Percentiles rank a stretch among this genome's conserved stretches.
These are phyloP conservation scores for Dipodomys stephensi DNA, from an alignment of 2,113 vertebrate species.

Conservation along the genomic window DNA sequence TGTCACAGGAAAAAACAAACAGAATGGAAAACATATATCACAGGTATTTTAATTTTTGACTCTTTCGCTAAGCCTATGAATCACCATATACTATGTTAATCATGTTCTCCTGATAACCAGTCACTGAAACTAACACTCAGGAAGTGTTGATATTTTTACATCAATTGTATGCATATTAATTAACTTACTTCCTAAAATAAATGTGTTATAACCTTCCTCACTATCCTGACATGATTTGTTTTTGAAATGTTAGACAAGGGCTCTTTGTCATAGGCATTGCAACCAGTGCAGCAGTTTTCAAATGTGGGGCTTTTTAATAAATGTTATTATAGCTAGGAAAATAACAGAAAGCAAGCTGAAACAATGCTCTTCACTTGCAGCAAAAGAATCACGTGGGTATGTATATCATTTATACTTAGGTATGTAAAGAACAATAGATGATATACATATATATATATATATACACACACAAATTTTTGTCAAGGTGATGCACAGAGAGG, in stretches of 20 bases:
- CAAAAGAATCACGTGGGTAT: too few relatives aligned
- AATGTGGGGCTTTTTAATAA: neutral
- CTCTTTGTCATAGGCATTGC: neutral
- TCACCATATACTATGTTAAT: neutral
- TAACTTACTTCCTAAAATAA: neutral
- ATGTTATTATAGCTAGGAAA: too few relatives aligned
- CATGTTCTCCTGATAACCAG: neutral
- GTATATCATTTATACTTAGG: too few relatives aligned
- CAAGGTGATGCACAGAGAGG: too few relatives aligned
- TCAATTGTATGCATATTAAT: neutral
- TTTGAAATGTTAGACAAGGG: neutral
- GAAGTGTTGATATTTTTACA: neutral
- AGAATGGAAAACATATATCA: too few relatives aligned
- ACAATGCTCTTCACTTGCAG: too few relatives aligned
- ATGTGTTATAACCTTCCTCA: neutral
- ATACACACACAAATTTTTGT: too few relatives aligned
- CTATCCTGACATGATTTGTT: neutral
- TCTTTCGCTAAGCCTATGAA: neutral
- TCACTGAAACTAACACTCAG: neutral
- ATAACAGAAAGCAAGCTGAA: too few relatives aligned
- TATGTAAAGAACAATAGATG: too few relatives aligned
- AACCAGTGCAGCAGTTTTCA: neutral
- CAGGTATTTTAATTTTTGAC: too few relatives aligned
- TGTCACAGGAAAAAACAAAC: too few relatives aligned
- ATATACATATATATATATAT: too few relatives aligned